Conservation (phyloP, 2,113 vertebrate species). For the Aspiorhynchus laticeps region DNA sequence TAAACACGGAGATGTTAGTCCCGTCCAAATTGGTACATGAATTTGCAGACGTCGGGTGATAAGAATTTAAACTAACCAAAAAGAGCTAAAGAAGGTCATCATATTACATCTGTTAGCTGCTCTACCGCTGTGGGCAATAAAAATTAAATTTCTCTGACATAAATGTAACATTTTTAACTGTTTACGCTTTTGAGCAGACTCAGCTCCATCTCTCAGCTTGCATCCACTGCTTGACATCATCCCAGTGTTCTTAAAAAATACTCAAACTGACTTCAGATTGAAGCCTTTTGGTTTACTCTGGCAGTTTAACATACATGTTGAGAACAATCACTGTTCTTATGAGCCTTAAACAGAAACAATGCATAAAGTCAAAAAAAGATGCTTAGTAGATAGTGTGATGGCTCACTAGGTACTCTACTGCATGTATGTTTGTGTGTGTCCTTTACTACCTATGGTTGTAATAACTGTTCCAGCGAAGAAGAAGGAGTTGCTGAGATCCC, state of each 20-base stretch:
- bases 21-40: no score
- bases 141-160: neutral
- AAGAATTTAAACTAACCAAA: no score
- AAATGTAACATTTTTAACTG: neutral
- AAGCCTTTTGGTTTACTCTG: neutral
- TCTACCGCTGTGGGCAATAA: neutral
- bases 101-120: neutral
- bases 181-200: neutral
- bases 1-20: no score
- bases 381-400: neutral
- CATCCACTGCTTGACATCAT: neutral
- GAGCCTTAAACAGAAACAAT: neutral
- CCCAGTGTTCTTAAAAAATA: neutral
- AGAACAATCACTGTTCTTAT: neutral
- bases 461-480: conserved; percentile 99
- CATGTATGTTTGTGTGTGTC: neutral
- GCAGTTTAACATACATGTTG: neutral
- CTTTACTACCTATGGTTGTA: conserved; percentile 95
- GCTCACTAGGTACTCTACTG: neutral
- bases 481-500: conserved; percentile 98
- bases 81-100: neutral
- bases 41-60: no score
- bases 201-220: neutral
- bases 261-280: neutral
- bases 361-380: neutral